Conservation (phyloP, 1,140 invertebrate species). For the Asobara japonica region DNA sequence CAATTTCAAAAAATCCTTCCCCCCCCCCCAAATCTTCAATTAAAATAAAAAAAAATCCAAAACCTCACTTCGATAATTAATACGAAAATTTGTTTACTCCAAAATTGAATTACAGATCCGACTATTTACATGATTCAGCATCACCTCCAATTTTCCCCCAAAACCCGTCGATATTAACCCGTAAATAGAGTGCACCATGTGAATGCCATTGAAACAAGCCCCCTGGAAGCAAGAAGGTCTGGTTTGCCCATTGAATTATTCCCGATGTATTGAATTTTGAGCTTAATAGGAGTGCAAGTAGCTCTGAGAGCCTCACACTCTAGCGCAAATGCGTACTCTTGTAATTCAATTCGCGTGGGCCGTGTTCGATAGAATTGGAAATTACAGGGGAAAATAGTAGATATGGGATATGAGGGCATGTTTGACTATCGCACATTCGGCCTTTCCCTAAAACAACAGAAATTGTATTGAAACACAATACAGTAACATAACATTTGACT, state of each 20-base stretch:
- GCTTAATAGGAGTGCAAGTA: not conserved
- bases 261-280: not conserved
- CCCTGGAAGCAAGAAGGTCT: not conserved
- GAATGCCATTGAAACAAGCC: not conserved
- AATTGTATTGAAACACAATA: conserved; percentile 23
- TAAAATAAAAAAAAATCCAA: no score
- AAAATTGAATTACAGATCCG: no score
- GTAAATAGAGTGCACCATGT: not conserved
- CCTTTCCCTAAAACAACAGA: conserved; percentile 2
- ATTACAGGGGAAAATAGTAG: conserved; percentile 2
- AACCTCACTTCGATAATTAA: no score
- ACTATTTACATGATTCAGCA: not conserved
- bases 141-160: no score
- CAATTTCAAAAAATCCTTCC: no score
- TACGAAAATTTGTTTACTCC: no score
- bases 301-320: not conserved
- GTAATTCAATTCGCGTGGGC: not conserved
- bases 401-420: not conserved
- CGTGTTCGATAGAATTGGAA: not conserved
- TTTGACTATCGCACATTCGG: conserved; percentile 5
- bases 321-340: not conserved
- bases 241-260: not conserved
- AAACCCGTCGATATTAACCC: not conserved
- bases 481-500: conserved; percentile 1
- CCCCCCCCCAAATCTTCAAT: no score